A percentile compares a stretch with the other conserved stretches of the same genome.
Conservation (phyloP, 2,888 invertebrate genomes). For the Dynastes hyllus region DNA sequence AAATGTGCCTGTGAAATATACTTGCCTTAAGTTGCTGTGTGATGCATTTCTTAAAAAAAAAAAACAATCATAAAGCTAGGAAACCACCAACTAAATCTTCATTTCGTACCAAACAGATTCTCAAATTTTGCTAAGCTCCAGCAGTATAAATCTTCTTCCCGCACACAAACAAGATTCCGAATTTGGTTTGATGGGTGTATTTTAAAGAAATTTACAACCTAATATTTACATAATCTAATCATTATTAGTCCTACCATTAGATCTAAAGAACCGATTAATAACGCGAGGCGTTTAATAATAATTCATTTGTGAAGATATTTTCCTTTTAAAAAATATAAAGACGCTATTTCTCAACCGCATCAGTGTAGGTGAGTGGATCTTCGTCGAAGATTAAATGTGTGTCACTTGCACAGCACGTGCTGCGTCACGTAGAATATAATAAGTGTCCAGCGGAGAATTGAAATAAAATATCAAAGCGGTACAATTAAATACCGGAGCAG, state of each 20-base stretch:
- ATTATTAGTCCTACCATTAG: slow-evolving; percentile 19
- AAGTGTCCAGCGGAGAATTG: slow-evolving; percentile 45
- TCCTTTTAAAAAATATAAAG: slow-evolving; percentile 11
- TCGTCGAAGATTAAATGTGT: slow-evolving; percentile 49
- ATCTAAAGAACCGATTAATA: slow-evolving; percentile 21
- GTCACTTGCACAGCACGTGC: slow-evolving; percentile 52
- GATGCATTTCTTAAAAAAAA: no score
- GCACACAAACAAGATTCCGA: no score
- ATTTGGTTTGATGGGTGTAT: no score
- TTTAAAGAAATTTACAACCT: background rate
- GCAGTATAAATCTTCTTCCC: no score
- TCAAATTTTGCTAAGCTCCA: no score
- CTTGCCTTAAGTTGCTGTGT: no score
- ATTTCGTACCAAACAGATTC: no score
- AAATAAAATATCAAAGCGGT: slow-evolving; percentile 53
- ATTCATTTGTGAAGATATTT: slow-evolving; percentile 26
- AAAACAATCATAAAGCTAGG: no score
- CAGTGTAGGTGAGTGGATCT: slow-evolving; percentile 42
- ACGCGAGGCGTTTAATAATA: slow-evolving; percentile 12
- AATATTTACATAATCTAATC: slow-evolving; percentile 11
- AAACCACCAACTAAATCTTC: no score
- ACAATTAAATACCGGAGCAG: slow-evolving; percentile 49
- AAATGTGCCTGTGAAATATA: no score
- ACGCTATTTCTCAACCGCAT: slow-evolving; percentile 20
- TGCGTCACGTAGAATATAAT: slow-evolving; percentile 52